Base-by-base conservation (phyloP, 2,888 invertebrate genomes). In the Andrena praecox region DNA sequence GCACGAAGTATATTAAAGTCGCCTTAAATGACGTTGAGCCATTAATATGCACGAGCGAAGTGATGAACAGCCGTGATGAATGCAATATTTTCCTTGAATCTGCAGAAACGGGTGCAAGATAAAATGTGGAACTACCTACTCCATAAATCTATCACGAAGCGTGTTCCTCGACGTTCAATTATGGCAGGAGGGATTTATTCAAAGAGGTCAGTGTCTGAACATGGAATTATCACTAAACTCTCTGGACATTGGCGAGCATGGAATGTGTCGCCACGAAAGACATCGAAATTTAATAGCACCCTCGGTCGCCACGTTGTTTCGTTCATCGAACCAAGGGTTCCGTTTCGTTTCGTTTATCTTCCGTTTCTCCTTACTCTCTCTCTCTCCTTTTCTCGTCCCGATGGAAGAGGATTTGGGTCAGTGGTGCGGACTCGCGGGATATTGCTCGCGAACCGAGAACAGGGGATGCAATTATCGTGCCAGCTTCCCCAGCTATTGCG, bases 401-500 rank as follows among this genome's bases (percentile, higher is more conserved):
- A 2, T 48, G 48, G 20, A 56, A 29, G 16, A 3, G 60, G 80
- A 87, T 87, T 86, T 85, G 68, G 86, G 86, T 86, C 85, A 86
- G 64, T 77, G 63, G 42, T 42, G 56, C 62, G 62, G 48, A 56
- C 48, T 71, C 72, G 60, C 62, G 76, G 70, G 74, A 80, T 84
- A 85, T 88, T 84, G 80, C 82, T 75, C 70, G 73, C 75, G 78
- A 84, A 66, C 77, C 56, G 27, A 62, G 78, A 73, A 59, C 79
- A 67, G 60, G 64, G 63, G 76, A 80, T 71, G 81, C 82, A 84
- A 87, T 87, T 82, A 79, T 74, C 81, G 75, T 68, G 72, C 76
- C 64, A 82, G 71, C 82, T 81, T 85, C 78, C 60, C 81, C 75
- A 78, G 78, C 82, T 78, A 87, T 85, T 82, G 81, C 73, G 63